Conservation (phyloP, 2,888 invertebrate species). For the Ephialtes manifestator region DNA sequence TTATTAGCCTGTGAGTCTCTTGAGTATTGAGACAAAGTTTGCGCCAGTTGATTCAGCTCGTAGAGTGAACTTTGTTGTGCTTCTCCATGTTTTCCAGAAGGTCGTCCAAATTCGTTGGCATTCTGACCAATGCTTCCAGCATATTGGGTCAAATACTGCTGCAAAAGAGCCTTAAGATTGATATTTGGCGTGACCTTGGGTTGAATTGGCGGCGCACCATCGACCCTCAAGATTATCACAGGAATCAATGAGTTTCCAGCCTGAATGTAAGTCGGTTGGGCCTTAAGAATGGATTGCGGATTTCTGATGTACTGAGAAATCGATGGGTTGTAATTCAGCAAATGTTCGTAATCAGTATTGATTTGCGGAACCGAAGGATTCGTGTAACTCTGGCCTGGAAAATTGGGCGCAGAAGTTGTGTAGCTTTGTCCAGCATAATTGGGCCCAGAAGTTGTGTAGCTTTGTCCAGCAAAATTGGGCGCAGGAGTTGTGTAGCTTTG, state of each 20-base stretch:
- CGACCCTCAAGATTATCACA: conserved; percentile 83
- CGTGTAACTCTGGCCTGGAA: neutral
- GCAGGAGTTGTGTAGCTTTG: neutral
- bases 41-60: conserved; percentile 79
- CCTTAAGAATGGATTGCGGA: conserved; percentile 83
- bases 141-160: conserved; percentile 82
- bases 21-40: conserved; percentile 74
- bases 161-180: conserved; percentile 83
- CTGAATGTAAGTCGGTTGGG: conserved; percentile 84
- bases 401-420: neutral
- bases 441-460: neutral
- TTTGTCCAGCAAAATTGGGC: neutral
- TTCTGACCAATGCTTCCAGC: conserved; percentile 74
- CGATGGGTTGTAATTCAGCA: conserved; percentile 83
- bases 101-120: conserved; percentile 74
- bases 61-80: conserved; percentile 74
- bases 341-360: conserved; percentile 75
- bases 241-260: conserved; percentile 83
- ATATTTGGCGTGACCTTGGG: conserved; percentile 78
- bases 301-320: conserved; percentile 84
- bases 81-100: conserved; percentile 16
- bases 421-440: neutral
- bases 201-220: conserved; percentile 82
- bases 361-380: neutral
- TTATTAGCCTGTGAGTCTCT: conserved; percentile 64